phyloP scores from a whole-genome alignment of 92 coral and sea anemone genomes.

The Parazoanthus darwini region DNA sequence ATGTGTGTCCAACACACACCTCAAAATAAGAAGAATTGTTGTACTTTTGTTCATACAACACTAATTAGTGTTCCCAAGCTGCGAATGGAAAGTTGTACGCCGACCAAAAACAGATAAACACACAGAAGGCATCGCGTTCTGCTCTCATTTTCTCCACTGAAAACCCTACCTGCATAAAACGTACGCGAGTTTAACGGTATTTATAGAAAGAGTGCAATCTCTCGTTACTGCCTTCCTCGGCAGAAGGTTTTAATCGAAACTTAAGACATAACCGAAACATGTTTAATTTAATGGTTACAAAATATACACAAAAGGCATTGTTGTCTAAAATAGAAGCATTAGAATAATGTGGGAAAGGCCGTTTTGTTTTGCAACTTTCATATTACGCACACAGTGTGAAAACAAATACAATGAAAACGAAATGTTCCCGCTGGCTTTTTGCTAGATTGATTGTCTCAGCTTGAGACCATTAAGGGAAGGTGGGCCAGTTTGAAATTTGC shows the following conservation, averaged over 20 bases:
- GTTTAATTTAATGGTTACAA: constrained; percentile 29
- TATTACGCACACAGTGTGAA: constrained; percentile 39
- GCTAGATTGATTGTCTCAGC: constrained; percentile 35
- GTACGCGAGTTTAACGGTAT: not conserved
- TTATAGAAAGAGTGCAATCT: not conserved
- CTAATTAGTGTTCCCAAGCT: constrained; percentile 35
- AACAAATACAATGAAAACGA: not conserved
- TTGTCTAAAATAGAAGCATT: constrained; percentile 13
- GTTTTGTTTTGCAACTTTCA: constrained; percentile 24
- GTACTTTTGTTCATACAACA: constrained; percentile 23
- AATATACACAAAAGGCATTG: constrained; percentile 17
- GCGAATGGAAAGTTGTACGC: constrained; percentile 3
- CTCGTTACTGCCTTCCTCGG: not conserved
- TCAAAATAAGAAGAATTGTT: constrained; percentile 27
- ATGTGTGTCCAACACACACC: constrained; percentile 28
- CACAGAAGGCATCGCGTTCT: not conserved
- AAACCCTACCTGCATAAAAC: not conserved
- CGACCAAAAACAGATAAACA: not conserved
- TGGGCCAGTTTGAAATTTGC: constrained; percentile 29
- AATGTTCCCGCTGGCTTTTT: constrained; percentile 31
- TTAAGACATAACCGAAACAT: not conserved
- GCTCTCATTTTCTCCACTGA: not conserved
- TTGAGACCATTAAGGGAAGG: constrained; percentile 26
- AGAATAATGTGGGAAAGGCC: constrained; percentile 43
- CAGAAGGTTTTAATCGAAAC: constrained; percentile 16